Conservation (phyloP, 64 coral and sea anemone genomes). For the Platygyra sinensis region DNA sequence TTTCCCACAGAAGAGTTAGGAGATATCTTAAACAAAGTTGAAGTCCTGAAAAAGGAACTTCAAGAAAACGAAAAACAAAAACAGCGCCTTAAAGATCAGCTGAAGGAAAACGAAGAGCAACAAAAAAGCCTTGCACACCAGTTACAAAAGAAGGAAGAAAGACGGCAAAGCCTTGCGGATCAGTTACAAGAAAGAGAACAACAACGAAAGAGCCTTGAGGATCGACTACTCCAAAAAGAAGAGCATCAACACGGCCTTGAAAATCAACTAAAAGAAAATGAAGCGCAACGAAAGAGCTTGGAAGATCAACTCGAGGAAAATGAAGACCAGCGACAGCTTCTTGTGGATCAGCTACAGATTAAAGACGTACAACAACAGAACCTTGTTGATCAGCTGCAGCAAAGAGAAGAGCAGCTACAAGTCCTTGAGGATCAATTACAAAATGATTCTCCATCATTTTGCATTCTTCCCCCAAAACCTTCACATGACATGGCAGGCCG, state of each 20-base stretch:
- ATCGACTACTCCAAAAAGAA: neutral
- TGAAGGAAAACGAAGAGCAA: neutral
- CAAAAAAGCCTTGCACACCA: neutral
- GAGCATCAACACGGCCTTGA: too few species aligned
- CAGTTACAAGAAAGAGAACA: neutral
- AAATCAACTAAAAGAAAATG: too few species aligned
- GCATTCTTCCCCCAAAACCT: neutral
- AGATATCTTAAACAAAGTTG: conserved; percentile 36
- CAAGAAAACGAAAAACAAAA: neutral
- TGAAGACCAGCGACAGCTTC: too few species aligned
- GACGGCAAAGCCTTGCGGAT: neutral
- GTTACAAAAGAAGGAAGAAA: neutral
- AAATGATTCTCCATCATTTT: neutral
- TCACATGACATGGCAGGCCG: neutral
- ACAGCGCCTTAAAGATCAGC: neutral
- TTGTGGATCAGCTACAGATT: neutral
- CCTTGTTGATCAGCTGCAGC: neutral
- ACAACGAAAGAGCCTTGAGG: neutral
- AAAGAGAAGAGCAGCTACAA: neutral
- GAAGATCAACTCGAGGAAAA: too few species aligned
- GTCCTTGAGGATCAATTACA: neutral
- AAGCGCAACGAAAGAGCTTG: too few species aligned
- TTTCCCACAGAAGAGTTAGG: conserved; percentile 53
- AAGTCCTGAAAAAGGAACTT: conserved; percentile 17
- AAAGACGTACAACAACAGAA: too few species aligned